phyloP scores from a whole-genome alignment of 1,140 invertebrate genomes.

The Schmidtea mediterranea region DNA sequence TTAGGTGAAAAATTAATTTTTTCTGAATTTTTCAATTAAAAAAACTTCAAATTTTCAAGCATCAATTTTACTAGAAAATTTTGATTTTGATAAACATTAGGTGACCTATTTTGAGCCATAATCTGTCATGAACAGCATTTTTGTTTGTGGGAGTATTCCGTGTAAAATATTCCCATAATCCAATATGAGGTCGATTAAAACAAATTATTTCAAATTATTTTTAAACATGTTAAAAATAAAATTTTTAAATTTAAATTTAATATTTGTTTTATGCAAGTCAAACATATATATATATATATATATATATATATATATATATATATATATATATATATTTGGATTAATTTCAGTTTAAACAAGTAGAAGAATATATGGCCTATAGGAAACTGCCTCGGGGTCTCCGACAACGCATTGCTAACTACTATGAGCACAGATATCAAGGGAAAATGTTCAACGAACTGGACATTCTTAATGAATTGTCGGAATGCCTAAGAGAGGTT shows the following conservation, averaged over 20 bases:
- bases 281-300: no score
- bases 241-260: no score
- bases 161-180: no score
- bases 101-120: neutral
- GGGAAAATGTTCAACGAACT: conserved; percentile 97
- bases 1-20: neutral
- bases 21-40: neutral
- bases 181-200: no score
- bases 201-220: no score
- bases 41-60: neutral
- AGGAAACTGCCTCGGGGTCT: conserved; percentile 74
- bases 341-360: conserved; percentile 63
- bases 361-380: conserved; percentile 95
- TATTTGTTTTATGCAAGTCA: no score
- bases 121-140: no score
- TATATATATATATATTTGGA: neutral
- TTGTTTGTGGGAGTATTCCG: no score
- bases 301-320: neutral
- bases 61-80: neutral
- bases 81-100: neutral
- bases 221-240: no score
- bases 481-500: conserved; percentile 72
- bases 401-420: conserved; percentile 76
- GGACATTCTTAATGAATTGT: conserved; percentile 71
- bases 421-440: no score